Conservation (phyloP, 2,888 invertebrate genomes). For the Dexiosoma caninum region DNA sequence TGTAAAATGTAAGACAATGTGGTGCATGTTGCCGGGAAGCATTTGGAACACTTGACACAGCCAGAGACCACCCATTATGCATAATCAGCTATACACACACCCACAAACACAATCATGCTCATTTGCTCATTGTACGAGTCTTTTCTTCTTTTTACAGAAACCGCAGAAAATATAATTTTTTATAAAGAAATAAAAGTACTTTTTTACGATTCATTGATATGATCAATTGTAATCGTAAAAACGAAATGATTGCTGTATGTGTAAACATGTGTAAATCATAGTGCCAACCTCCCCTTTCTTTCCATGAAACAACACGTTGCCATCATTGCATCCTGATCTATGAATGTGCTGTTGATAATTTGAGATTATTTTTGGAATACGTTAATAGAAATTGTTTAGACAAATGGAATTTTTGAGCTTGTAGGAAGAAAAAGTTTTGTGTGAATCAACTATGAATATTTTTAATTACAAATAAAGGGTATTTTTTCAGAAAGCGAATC, state of each 20-base stretch:
- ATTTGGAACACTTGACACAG: conserved; percentile 57
- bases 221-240: conserved; percentile 55
- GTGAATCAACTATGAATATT: no score
- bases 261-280: conserved; percentile 77
- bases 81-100: conserved; percentile 1
- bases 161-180: conserved; percentile 55
- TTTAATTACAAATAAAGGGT: no score
- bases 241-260: conserved; percentile 50
- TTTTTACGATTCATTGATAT: conserved; percentile 58
- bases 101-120: not conserved
- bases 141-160: conserved; percentile 44
- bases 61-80: conserved; percentile 59
- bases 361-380: conserved; percentile 8
- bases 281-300: conserved; percentile 6
- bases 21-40: conserved; percentile 34
- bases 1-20: conserved; percentile 40
- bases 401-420: not conserved
- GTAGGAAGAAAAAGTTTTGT: not conserved
- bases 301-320: conserved; percentile 32
- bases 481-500: no score
- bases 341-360: conserved; percentile 29
- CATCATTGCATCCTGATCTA: conserved; percentile 36
- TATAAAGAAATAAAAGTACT: conserved; percentile 47
- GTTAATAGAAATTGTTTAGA: conserved; percentile 11
- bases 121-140: conserved; percentile 18